A percentile compares a stretch with the other conserved stretches of the same genome.
Evolutionary conservation across 2,113 vertebrate species (phyloP).

Genomic region (Chitala chitala): DNA sequence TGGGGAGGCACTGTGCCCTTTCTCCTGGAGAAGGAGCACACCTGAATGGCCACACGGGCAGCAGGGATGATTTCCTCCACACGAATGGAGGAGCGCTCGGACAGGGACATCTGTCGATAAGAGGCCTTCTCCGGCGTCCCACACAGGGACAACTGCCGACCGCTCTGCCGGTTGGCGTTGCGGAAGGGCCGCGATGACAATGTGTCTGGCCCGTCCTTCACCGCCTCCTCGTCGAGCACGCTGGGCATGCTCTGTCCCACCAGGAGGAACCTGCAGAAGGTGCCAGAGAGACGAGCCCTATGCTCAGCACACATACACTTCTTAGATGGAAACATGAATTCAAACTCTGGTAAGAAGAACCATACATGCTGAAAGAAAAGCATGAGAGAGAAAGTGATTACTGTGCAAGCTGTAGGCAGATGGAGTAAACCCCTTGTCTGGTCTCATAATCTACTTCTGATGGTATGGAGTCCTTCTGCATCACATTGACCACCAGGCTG

Average conservation of each 20-base stretch:
- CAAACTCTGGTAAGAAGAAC: neutral
- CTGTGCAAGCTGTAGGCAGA: constrained; percentile 95
- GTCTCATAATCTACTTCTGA: constrained; percentile 98
- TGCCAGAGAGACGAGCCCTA: neutral
- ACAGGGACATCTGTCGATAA: constrained; percentile 89
- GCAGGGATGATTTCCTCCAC: constrained; percentile 97
- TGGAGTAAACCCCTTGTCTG: constrained; percentile 95
- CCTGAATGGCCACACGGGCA: constrained; percentile 93
- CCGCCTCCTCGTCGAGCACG: constrained; percentile 79
- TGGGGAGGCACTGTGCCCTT: too few species aligned
- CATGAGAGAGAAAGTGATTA: constrained; percentile 36
- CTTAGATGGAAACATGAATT: neutral
- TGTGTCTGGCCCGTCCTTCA: constrained; percentile 81
- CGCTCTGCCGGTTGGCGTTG: constrained; percentile 74
- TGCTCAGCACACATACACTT: neutral
- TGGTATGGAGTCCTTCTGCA: constrained; percentile 97
- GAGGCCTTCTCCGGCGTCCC: constrained; percentile 93
- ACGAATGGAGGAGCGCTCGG: constrained; percentile 92
- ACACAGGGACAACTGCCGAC: constrained; percentile 88
- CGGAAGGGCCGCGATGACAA: constrained; percentile 94
- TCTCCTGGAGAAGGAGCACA: too few species aligned
- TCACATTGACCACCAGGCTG: constrained; percentile 97
- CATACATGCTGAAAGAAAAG: neutral
- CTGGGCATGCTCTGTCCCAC: constrained; percentile 93
- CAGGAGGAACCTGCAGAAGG: constrained; percentile 78